Conservation (phyloP, 1,140 invertebrate species). For the Ceratina australensis region DNA sequence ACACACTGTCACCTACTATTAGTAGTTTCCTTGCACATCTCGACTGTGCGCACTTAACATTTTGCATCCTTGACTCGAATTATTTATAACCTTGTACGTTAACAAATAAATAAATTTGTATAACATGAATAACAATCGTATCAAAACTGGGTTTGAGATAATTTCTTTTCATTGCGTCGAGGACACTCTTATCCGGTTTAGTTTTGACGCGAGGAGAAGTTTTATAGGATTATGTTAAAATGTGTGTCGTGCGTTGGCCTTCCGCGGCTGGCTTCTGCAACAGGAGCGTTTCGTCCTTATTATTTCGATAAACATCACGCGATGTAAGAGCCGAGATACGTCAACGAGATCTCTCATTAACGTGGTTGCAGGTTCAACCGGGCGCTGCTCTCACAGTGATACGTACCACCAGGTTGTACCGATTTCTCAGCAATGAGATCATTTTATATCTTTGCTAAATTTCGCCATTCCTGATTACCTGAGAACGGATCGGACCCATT, state of each 20-base stretch:
- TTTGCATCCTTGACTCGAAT: neutral
- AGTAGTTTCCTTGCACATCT: neutral
- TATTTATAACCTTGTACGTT: neutral
- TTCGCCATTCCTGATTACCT: neutral
- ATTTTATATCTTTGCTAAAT: slow-evolving; percentile 17
- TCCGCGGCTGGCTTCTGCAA: neutral
- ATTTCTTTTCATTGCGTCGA: neutral
- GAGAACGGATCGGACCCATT: neutral
- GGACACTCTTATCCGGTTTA: neutral
- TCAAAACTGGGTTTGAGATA: no score
- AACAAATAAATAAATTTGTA: neutral
- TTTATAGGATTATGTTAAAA: slow-evolving; percentile 7
- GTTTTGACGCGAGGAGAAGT: neutral
- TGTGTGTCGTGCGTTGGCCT: slow-evolving; percentile 20
- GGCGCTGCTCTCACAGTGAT: slow-evolving; percentile 23
- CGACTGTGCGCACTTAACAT: neutral
- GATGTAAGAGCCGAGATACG: slow-evolving; percentile 37
- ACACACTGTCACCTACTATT: neutral
- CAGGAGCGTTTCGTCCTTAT: slow-evolving; percentile 26
- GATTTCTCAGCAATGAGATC: slow-evolving; percentile 38
- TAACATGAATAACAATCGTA: no score
- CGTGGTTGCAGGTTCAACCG: slow-evolving; percentile 8
- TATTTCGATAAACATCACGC: slow-evolving; percentile 39
- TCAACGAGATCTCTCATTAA: slow-evolving; percentile 32
- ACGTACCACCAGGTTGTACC: slow-evolving; percentile 27